A percentile compares a stretch with the other conserved stretches of the same genome.
phyloP scores from a whole-genome alignment of 2,113 vertebrate genomes.

The Serilophus lunatus region DNA sequence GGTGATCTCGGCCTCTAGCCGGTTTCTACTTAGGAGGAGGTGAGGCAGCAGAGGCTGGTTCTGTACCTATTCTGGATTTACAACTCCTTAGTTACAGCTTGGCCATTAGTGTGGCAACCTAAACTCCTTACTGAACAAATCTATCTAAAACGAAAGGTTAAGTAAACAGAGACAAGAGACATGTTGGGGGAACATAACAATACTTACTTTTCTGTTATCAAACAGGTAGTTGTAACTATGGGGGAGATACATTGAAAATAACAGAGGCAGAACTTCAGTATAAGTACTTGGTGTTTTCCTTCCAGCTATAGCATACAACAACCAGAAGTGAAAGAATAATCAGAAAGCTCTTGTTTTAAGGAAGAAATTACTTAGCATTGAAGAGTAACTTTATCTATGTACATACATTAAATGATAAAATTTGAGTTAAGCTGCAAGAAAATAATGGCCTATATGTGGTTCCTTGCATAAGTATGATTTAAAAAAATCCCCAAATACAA shows the following conservation, averaged over 20 bases:
- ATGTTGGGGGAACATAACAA: background rate
- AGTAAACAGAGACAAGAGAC: background rate
- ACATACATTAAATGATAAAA: background rate
- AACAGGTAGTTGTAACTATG: background rate
- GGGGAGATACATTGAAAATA: background rate
- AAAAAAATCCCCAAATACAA: background rate
- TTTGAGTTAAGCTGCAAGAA: background rate
- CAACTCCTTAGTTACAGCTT: background rate
- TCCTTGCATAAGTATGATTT: background rate
- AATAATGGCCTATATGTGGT: accelerated
- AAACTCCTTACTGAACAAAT: background rate
- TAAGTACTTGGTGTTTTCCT: background rate
- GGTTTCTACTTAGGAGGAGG: background rate
- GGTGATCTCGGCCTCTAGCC: background rate
- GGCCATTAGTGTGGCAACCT: background rate
- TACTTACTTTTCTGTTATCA: background rate
- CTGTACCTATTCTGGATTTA: background rate
- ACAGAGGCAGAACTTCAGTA: background rate
- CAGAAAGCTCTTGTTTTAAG: background rate
- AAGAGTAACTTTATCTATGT: background rate
- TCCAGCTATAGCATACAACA: background rate
- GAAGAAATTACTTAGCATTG: background rate
- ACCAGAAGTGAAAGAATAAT: background rate
- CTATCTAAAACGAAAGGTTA: background rate
- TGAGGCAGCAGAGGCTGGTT: background rate